phyloP scores from a whole-genome alignment of 2,113 vertebrate genomes.

The Pithys albifrons region DNA sequence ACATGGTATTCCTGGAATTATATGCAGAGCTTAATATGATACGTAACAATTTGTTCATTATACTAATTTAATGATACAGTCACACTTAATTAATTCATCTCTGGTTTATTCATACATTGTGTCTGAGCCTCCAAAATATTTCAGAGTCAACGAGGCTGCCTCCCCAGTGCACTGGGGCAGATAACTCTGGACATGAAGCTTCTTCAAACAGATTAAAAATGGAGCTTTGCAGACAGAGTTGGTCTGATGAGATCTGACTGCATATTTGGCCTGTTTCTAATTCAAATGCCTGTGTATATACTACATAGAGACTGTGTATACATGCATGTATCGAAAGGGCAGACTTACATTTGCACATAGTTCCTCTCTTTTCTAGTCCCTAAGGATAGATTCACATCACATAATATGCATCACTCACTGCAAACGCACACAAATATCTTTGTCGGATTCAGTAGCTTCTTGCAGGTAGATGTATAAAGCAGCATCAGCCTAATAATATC shows the following conservation, averaged over 20 bases:
- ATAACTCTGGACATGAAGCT: not conserved
- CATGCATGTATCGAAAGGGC: not conserved
- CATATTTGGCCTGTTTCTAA: constrained; percentile 20
- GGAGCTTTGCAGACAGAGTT: not conserved
- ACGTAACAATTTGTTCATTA: constrained; percentile 74
- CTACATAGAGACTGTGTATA: not conserved
- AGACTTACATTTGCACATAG: not conserved
- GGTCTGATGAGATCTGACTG: constrained; percentile 30
- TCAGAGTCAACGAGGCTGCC: constrained; percentile 9
- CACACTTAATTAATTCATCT: constrained; percentile 78
- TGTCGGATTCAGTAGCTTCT: constrained; percentile 18
- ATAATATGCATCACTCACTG: constrained; percentile 10
- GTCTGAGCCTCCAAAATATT: constrained; percentile 67
- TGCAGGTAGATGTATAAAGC: constrained; percentile 68
- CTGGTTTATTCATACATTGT: constrained; percentile 68
- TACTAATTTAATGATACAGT: constrained; percentile 74
- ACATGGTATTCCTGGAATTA: constrained; percentile 42
- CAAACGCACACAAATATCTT: constrained; percentile 24
- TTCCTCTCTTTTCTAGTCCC: not conserved
- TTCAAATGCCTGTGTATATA: not conserved
- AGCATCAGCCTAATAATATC: constrained; percentile 74
- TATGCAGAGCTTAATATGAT: constrained; percentile 62
- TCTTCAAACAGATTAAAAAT: constrained; percentile 39
- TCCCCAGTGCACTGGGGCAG: not conserved
- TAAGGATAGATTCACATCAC: not conserved